Base-by-base conservation (phyloP, 2,113 vertebrate genomes). In the Lichenostomus cassidix region DNA sequence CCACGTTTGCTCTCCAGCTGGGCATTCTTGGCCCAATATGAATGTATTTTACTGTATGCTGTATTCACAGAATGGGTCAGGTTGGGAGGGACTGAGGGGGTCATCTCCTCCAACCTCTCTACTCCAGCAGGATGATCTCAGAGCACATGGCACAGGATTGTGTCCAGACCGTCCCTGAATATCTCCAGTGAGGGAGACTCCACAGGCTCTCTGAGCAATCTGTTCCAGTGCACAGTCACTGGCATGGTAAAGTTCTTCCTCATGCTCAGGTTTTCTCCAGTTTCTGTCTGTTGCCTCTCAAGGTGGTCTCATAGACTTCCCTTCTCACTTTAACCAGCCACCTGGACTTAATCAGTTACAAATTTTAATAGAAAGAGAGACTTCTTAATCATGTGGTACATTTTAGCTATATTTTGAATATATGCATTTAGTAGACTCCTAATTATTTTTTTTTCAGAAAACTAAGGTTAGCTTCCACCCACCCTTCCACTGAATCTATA, bases 191-290 rank as follows among this genome's bases (percentile, higher is more conserved):
- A 25, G 23, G 28, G 53, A 82, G 33, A 44, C 9, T 39, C 23
- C 23, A 52, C 13, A 53, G 0, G 4, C 15, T 39, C 19, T 67
- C 19, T 59, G 60, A 15, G 3, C 9, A 39, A 14, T 3, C 12
- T 59, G 5, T 28, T 33, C 42, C 23, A 5, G 8, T 11, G 37
- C 4, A 1, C 0, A 0, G 23, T 29, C 33, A n/a, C 9, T 9
- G 28, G 20, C 23, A 46, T 13, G 25, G 15, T 46, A 10, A 67
- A 28, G 4, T 17, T n/a, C 44, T 65, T 74, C 52, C 9, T 75
- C 9, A 21, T 17, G 20, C 1, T 46, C 53, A 82, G 46, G 28
- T n/a, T 33, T 53, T 23, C 13, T n/a, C 9, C 46, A 17, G 23
- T 39, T 75, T 52, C 35, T 52, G 10, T 44, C 23, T 0, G 0